These are phyloP conservation scores for Glossophaga mutica DNA, from an alignment of 2,797 vertebrate genomes.

Conservation along the genomic window DNA sequence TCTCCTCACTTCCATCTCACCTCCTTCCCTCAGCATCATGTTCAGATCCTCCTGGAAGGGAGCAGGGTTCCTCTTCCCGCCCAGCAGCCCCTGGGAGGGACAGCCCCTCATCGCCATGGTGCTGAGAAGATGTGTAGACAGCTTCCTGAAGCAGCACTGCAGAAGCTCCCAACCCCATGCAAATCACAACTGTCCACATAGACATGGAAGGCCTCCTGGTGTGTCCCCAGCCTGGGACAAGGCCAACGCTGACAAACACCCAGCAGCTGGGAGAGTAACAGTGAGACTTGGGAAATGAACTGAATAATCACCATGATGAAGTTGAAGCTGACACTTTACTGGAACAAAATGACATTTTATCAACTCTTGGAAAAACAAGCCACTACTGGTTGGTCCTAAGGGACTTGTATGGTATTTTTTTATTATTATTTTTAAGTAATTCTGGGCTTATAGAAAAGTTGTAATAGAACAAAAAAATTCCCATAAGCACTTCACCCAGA, in stretches of 20 bases:
- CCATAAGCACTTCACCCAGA: background rate
- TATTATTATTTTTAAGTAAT: slow-evolving; percentile 19
- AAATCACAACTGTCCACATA: background rate
- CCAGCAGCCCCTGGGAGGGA: background rate
- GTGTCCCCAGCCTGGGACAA: background rate
- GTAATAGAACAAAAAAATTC: background rate
- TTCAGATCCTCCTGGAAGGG: background rate
- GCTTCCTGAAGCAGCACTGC: background rate
- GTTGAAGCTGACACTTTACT: background rate
- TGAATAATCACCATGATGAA: background rate
- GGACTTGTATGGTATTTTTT: background rate
- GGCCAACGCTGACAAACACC: background rate
- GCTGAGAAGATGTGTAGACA: background rate
- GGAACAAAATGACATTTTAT: background rate
- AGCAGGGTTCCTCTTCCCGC: background rate
- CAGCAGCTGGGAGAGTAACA: background rate
- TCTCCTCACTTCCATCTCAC: background rate
- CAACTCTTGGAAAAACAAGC: background rate
- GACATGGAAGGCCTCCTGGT: background rate
- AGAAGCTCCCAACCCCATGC: background rate
- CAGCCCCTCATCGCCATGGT: background rate
- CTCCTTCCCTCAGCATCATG: background rate
- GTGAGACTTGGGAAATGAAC: background rate
- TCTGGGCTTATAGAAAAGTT: background rate
- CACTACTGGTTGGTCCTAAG: background rate